These are phyloP conservation scores for Phoenicopterus ruber DNA, from an alignment of 2,113 vertebrate species.

Conservation along the genomic window DNA sequence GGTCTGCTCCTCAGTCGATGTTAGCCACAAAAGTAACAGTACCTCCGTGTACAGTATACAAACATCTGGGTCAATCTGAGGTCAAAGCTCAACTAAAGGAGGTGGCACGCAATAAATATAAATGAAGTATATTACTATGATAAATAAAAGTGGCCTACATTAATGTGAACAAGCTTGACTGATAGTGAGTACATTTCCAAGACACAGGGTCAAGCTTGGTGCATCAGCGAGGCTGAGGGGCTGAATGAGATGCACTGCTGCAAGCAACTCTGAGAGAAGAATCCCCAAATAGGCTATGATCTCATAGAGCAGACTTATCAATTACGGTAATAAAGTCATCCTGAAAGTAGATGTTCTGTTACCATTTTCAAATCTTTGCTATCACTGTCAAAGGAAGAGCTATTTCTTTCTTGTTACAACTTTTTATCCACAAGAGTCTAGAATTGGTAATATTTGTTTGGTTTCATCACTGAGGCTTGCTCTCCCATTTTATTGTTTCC, in stretches of 20 bases:
- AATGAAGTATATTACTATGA: slow-evolving; percentile 4
- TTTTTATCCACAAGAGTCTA: background rate
- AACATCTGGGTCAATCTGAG: slow-evolving; percentile 25
- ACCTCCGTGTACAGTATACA: background rate
- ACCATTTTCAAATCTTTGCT: background rate
- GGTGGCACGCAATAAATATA: slow-evolving; percentile 2
- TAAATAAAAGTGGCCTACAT: background rate
- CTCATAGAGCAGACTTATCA: background rate
- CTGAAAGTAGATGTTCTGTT: background rate
- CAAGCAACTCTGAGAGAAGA: slow-evolving; percentile 10
- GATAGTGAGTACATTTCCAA: slow-evolving; percentile 18
- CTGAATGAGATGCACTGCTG: background rate
- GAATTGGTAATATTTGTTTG: background rate
- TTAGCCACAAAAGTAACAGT: background rate
- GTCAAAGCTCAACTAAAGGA: slow-evolving; percentile 6
- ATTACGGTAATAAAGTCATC: background rate
- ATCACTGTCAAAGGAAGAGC: background rate
- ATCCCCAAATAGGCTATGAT: background rate
- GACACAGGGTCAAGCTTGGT: slow-evolving; percentile 20
- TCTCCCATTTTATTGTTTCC: background rate
- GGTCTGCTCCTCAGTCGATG: background rate
- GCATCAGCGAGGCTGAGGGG: background rate
- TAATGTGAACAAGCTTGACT: slow-evolving; percentile 25
- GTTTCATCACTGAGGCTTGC: background rate
- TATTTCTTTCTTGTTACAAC: background rate